Evolutionary conservation across 1,140 invertebrate genomes (phyloP).

Genomic region (Hesperophylax magnus): DNA sequence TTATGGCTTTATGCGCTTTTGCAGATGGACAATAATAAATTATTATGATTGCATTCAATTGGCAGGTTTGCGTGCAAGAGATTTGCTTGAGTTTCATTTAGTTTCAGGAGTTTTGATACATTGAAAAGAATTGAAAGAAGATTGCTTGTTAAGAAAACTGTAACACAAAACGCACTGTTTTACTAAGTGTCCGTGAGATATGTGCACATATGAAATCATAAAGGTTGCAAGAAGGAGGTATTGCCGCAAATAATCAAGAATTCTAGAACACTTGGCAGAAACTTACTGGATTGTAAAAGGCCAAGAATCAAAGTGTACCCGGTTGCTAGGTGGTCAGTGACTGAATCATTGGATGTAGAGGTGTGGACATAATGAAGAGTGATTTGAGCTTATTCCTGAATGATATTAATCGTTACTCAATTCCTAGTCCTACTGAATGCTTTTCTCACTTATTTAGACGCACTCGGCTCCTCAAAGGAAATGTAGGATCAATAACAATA

Average conservation of each 20-base stretch:
- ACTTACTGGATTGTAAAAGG: background rate
- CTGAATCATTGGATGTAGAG: background rate
- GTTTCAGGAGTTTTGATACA: background rate
- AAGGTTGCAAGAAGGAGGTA: background rate
- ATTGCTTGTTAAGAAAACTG: background rate
- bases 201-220: background rate
- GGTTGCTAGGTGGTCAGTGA: no score
- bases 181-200: background rate
- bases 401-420: background rate
- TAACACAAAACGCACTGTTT: background rate
- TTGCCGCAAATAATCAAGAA: background rate
- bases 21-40: background rate
- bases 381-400: background rate
- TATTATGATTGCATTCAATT: background rate
- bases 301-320: no score
- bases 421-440: background rate
- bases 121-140: background rate
- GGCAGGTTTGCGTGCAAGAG: background rate
- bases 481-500: no score
- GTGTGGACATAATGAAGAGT: background rate
- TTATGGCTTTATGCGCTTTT: no score
- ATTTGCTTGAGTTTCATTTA: conserved; percentile 14
- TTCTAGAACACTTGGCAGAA: background rate
- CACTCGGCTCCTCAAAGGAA: background rate
- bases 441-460: background rate